Evolutionary conservation across 2,113 vertebrate species (phyloP), one percentile per base, ranked within the genome.

Genomic region (Larimichthys polyactis): DNA sequence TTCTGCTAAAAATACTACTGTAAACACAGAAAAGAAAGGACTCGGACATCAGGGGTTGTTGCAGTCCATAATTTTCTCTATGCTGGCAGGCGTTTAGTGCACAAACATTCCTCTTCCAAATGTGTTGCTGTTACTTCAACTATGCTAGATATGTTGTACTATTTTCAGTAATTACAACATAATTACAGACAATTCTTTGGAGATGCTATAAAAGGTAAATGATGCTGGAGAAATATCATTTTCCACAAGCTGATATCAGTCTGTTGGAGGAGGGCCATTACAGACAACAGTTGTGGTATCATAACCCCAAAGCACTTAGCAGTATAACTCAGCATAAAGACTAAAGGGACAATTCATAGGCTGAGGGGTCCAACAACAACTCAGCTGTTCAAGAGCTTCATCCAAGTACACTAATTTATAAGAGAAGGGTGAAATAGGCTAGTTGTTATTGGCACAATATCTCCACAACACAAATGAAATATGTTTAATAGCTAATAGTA

Each of bases 1-100:
- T 81, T 75, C 19, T 44, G 60, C 76, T 90, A 83, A 91, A 83
- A 90, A 86, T 83, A 87, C 11, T 60, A 64, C 48, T 40, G 7
- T 40, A 40, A 8, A 71, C 64, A 55, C 27, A 22, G 32, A 55
- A 78, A 70, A 87, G 48, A 7, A 73, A 74, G 22, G 20, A 82
- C 74, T 72, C 57, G 62, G 44, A 65, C 81, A 48, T 66, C 29
- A 11, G 72, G 60, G 48, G 79, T 67, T 66, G 57, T 71, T 84
- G 44, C 57, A 67, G 58, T 59, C 67, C 36, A 78, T 70, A 11
- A 59, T 66, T 78, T 60, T 82, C 48, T 66, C 43, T 16, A 44
- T 20, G 36, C 15, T 29, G 60, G 60, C 8, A 52, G 69, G 46
- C 52, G n/a, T 62, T 55, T 9, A 65, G 68, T 49, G 29, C 29